These are phyloP conservation scores for Varanus salvator DNA, from an alignment of 2,113 vertebrate genomes.

Conservation along the genomic window DNA sequence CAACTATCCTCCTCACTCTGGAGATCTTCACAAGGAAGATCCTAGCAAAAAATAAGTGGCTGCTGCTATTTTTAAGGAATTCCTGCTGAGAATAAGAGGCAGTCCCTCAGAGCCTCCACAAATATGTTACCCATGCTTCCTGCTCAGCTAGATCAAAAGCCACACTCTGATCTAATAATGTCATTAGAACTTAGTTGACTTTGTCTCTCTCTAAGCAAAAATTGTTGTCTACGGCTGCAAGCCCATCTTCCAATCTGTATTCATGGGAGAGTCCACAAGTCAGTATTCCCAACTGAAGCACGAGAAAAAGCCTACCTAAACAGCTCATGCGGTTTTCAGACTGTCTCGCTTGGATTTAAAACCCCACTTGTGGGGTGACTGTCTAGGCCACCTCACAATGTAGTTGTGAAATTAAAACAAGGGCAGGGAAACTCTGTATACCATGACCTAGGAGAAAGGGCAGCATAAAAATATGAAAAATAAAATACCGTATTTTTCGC, in stretches of 20 bases:
- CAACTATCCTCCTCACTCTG: neutral
- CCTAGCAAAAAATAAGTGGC: neutral
- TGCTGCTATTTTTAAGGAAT: neutral
- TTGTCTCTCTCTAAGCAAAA: neutral
- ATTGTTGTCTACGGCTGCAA: neutral
- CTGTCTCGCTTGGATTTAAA: too few relatives aligned
- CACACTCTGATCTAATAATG: neutral
- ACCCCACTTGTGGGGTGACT: neutral
- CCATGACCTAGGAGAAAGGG: neutral
- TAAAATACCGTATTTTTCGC: too few relatives aligned
- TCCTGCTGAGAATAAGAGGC: neutral
- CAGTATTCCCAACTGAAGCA: neutral
- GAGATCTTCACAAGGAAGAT: neutral
- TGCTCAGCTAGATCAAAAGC: neutral
- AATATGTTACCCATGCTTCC: neutral
- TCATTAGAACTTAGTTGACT: neutral
- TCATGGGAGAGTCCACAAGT: neutral
- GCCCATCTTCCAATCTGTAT: neutral
- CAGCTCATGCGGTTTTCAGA: neutral
- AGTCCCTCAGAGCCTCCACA: neutral
- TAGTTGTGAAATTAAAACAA: neutral
- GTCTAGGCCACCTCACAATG: neutral
- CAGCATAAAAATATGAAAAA: neutral
- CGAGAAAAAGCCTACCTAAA: too few relatives aligned
- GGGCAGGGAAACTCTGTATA: neutral